Percentiles rank a stretch among this genome's conserved stretches.
phyloP scores from a whole-genome alignment of 2,797 vertebrate genomes.

The Iguana delicatissima region DNA sequence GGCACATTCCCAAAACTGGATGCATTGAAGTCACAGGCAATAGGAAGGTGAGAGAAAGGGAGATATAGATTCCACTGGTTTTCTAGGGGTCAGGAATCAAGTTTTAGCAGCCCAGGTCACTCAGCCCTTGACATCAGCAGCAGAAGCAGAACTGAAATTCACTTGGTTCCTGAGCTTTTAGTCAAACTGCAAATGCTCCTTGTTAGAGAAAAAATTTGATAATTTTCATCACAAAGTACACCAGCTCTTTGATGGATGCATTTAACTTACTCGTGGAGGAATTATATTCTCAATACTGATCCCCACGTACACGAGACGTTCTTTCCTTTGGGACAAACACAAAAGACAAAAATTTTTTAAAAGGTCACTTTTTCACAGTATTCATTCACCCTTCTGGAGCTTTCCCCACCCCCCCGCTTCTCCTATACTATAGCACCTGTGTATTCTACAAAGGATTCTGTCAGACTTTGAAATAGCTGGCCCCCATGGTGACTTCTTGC shows the following conservation, averaged over 20 bases:
- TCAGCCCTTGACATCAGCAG: neutral
- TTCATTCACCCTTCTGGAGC: no score
- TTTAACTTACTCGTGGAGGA: conserved; percentile 89
- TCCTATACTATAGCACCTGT: neutral
- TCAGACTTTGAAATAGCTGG: neutral
- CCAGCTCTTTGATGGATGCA: neutral
- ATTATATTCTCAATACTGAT: conserved; percentile 99
- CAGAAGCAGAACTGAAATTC: neutral
- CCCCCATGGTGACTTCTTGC: neutral
- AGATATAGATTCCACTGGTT: neutral
- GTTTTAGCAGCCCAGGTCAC: neutral
- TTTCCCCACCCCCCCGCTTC: no score
- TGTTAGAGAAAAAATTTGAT: neutral
- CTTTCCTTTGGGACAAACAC: conserved; percentile 82
- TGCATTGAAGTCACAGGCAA: neutral
- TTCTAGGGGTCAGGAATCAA: neutral
- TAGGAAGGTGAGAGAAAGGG: neutral
- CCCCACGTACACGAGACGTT: conserved; percentile 96
- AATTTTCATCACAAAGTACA: neutral
- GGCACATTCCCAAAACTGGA: neutral
- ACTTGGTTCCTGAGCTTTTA: no score
- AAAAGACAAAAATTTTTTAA: conserved; percentile 18
- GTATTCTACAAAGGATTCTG: neutral
- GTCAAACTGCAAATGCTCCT: neutral
- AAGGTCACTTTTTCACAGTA: neutral